These are phyloP conservation scores for Aplochiton taeniatus DNA, from an alignment of 2,797 vertebrate species.

Conservation along the genomic window DNA sequence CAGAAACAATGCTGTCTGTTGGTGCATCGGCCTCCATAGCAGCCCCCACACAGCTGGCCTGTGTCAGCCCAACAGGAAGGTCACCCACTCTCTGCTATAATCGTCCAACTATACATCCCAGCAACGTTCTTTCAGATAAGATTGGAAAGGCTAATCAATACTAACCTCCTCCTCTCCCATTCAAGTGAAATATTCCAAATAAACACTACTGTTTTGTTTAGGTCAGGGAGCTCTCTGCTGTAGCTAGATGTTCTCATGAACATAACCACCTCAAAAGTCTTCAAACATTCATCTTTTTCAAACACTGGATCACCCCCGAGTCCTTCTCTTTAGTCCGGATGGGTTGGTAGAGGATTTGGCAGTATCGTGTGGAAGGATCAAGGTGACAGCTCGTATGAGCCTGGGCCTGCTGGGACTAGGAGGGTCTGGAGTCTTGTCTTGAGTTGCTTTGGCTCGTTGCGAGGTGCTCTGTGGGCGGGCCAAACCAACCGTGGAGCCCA, in stretches of 20 bases:
- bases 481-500: no score
- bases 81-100: not conserved
- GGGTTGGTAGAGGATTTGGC: no score
- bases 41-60: slow-evolving; percentile 39
- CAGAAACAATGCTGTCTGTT: slow-evolving; percentile 12
- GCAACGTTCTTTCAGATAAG: not conserved
- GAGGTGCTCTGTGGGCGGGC: slow-evolving; percentile 19
- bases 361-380: no score
- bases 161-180: no score
- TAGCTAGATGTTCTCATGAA: no score
- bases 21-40: not conserved
- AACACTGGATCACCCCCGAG: no score
- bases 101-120: not conserved
- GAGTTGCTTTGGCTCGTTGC: slow-evolving; percentile 16
- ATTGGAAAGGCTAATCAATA: not conserved
- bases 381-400: not conserved
- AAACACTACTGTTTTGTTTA: no score
- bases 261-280: no score
- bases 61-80: slow-evolving; percentile 19
- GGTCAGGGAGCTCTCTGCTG: no score
- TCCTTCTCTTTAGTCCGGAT: no score
- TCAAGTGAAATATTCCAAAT: no score
- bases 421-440: slow-evolving; percentile 20
- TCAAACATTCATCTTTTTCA: no score
- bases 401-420: slow-evolving; percentile 24